Evolutionary conservation across 2,113 vertebrate genomes (phyloP), one percentile per base, ranked within the genome.

Genomic region (zebrafish (Danio rerio)): DNA sequence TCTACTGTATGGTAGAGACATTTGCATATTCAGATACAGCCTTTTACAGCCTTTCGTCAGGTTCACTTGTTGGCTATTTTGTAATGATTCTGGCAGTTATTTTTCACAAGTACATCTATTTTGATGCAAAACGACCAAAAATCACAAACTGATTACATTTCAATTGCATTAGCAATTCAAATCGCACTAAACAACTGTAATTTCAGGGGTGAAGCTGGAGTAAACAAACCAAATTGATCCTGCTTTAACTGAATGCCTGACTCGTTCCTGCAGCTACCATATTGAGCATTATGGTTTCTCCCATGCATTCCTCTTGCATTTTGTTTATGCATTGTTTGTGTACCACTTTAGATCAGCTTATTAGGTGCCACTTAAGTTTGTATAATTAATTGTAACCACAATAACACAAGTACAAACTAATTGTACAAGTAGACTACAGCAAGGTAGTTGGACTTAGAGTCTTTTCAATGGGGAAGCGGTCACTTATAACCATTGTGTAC

Each of bases 81-180:
- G 7, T 18, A 47, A 50, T 50, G n/a, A 20, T 50, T 12, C 68
- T 11, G 7, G 6, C 11, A 70, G 11, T 45, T 49, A 70, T 70
- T 70, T 70, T 58, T 18, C 18, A 12, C 59, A 61, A 9, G 9
- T 21, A 21, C 9, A 61, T 62, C 21, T 62, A 62, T 31, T 9
- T 62, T 62, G 21, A 20, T 61, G 59, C 9, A 62, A 21, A 62
- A 62, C 10, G 5, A 21, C 45, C 45, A 13, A 70, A n/a, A 20
- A 70, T 50, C 18, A 49, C 68, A n/a, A 21, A 50, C 47, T 70
- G 45, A 70, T 70, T 21, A 70, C 45, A 70, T 70, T 70, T 70
- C 16, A 70, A 50, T 70, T 20, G 0, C 45, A 50, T 50, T 45
- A 70, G 47, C 47, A 50, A 50, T 70, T 71, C 68, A 71, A 71